Evolutionary conservation across 2,113 vertebrate genomes (phyloP), one percentile per base, ranked within the genome.

Genomic region (Chroicocephalus ridibundus): DNA sequence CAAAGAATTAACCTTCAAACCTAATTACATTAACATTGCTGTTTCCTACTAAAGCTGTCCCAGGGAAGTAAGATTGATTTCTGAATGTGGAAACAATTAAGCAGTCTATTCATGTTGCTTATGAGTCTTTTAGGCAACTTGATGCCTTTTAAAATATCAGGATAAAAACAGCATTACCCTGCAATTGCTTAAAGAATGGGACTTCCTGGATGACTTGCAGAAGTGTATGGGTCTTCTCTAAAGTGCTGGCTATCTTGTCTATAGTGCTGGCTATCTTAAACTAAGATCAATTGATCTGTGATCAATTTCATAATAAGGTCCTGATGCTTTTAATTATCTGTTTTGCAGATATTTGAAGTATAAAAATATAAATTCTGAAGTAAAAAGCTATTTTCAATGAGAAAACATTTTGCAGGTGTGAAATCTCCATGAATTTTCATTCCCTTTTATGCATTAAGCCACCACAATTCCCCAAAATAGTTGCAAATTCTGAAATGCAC

Each of bases 1-100:
- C 51, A 55, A 88, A 86, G 52, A 85, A 80, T 79, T 91, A 95
- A 76, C 86, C 83, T 92, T 92, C 82, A 81, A 88, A 61, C 55
- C 69, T 83, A 72, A 93, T 66, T 70, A 69, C 15, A 5, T 75
- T 69, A 92, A 36, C 81, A 36, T 12, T 78, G 76, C 71, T 88
- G 46, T 49, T 92, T 44, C 27, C 65, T 66, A 26, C 90, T 81
- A 57, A 81, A 78, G 68, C 77, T 60, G 49, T 70, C 66, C 65
- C 60, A 58, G 40, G 69, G 75, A 96, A 94, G 47, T 46, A 57
- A 85, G 52, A 87, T 21, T 92, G 75, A 94, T 82, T 94, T 96
- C 66, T 80, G 58, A 87, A 81, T 60, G 75, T 84, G 85, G 55
- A 90, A 84, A 88, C 4, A 4, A 81, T 79, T 60, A 79, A 61